These are phyloP conservation scores for Himalopsyche japonica DNA, from an alignment of 2,888 invertebrate genomes.

Conservation along the genomic window DNA sequence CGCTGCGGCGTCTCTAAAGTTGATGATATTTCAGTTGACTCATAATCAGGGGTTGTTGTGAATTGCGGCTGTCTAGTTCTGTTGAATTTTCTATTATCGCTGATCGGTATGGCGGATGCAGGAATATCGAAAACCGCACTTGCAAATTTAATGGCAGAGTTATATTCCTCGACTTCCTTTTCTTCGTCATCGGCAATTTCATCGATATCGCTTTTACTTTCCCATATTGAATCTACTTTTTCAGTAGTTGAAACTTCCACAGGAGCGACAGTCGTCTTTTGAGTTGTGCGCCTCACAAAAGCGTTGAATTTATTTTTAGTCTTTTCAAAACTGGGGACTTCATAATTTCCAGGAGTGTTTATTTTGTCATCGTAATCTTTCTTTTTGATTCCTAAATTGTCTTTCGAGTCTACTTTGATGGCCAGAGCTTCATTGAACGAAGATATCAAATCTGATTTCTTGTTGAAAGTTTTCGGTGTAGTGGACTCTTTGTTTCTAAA, in stretches of 20 bases:
- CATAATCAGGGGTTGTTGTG: conserved; percentile 8
- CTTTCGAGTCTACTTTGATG: not conserved
- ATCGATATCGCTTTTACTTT: not conserved
- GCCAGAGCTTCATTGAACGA: conserved; percentile 2
- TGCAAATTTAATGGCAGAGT: not conserved
- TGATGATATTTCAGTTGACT: not conserved
- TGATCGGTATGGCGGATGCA: conserved; percentile 16
- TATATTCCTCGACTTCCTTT: conserved; percentile 4
- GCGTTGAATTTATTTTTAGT: not conserved
- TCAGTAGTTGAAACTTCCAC: not conserved
- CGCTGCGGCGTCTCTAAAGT: conserved; percentile 9
- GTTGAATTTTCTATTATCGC: conserved; percentile 5
- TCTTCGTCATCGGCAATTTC: conserved; percentile 16
- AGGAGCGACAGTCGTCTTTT: not conserved
- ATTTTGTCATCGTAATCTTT: conserved; percentile 12
- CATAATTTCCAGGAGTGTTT: conserved; percentile 3
- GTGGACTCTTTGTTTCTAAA: not conserved
- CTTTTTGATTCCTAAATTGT: not conserved
- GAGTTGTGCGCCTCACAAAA: not conserved
- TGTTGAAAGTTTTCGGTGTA: not conserved
- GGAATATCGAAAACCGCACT: conserved; percentile 21
- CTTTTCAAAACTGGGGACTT: not conserved
- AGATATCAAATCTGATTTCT: not conserved
- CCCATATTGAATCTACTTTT: not conserved
- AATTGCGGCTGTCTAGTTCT: conserved; percentile 7